These are phyloP conservation scores for Scaptodrosophila latifasciaeformis DNA, from an alignment of 2,888 invertebrate species.

Conservation along the genomic window DNA sequence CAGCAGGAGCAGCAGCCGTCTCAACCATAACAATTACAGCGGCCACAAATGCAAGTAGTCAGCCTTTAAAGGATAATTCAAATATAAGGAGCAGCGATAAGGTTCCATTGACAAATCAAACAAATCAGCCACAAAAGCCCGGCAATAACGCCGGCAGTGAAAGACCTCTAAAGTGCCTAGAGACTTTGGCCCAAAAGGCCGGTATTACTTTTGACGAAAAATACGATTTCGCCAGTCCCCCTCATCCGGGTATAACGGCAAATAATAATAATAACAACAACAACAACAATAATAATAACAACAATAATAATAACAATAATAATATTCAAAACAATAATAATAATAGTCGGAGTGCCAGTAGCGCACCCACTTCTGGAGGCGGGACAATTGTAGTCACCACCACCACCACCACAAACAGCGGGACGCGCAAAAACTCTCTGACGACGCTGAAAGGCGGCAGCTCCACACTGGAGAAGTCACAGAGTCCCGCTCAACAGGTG, in stretches of 20 bases:
- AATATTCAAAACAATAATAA: conserved; percentile 21
- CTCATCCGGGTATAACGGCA: conserved; percentile 49
- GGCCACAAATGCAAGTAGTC: conserved; percentile 50
- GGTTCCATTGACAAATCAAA: conserved; percentile 68
- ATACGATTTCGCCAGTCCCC: conserved; percentile 81
- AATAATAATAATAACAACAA: conserved; percentile 11
- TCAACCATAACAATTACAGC: conserved; percentile 20
- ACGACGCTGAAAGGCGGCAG: conserved; percentile 17
- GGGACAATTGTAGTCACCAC: conserved; percentile 3
- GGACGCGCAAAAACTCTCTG: conserved; percentile 18
- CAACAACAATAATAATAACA: conserved; percentile 22
- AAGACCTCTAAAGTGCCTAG: conserved; percentile 81
- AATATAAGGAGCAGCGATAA: conserved; percentile 70
- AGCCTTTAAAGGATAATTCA: conserved; percentile 73
- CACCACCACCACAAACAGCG: conserved; percentile 5
- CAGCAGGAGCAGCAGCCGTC: conserved; percentile 2
- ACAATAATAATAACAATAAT: conserved; percentile 15
- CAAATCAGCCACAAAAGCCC: conserved; percentile 37
- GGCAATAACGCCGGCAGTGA: conserved; percentile 62
- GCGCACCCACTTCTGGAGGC: conserved; percentile 17
- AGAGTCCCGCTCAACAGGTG: conserved; percentile 76
- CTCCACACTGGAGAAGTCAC: conserved; percentile 80
- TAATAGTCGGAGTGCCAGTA: conserved; percentile 33
- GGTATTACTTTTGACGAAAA: conserved; percentile 85
- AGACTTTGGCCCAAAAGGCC: conserved; percentile 84